phyloP scores from a whole-genome alignment of 53 echinoderm and acorn worm species.

The Holothuria leucospilota region DNA sequence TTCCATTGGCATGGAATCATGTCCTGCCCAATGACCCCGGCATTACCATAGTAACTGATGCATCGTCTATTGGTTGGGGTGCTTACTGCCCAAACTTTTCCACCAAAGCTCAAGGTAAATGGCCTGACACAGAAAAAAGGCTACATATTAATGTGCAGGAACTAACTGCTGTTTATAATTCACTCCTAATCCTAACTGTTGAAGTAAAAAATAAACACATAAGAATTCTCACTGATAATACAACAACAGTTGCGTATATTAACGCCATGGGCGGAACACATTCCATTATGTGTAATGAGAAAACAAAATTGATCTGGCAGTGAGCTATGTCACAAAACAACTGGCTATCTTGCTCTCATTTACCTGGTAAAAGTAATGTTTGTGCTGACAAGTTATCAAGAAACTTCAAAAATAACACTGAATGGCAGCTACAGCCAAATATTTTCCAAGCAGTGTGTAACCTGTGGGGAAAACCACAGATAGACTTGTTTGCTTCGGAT shows the following conservation, averaged over 20 bases:
- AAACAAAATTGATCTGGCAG: slow-evolving; percentile 18
- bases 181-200: background rate
- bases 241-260: slow-evolving; percentile 17
- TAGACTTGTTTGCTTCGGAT: slow-evolving; percentile 25
- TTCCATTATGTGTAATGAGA: slow-evolving; percentile 23
- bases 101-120: no score
- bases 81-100: no score
- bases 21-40: background rate
- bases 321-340: background rate
- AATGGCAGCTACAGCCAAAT: no score
- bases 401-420: no score
- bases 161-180: slow-evolving; percentile 31
- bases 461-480: slow-evolving; percentile 29
- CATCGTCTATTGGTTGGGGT: slow-evolving; percentile 18
- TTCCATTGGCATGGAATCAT: background rate
- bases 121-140: background rate
- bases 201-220: no score
- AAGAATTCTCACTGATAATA: slow-evolving; percentile 33
- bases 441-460: background rate
- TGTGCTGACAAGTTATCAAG: slow-evolving; percentile 31
- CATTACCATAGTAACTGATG: slow-evolving; percentile 27
- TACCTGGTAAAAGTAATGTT: slow-evolving; percentile 31
- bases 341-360: background rate
- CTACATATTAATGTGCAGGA: slow-evolving; percentile 19
- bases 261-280: slow-evolving; percentile 31